Percentiles rank a stretch among this genome's conserved stretches.
These are phyloP conservation scores for Drosophila stalkeri DNA, from an alignment of 2,888 invertebrate species.

Conservation along the genomic window DNA sequence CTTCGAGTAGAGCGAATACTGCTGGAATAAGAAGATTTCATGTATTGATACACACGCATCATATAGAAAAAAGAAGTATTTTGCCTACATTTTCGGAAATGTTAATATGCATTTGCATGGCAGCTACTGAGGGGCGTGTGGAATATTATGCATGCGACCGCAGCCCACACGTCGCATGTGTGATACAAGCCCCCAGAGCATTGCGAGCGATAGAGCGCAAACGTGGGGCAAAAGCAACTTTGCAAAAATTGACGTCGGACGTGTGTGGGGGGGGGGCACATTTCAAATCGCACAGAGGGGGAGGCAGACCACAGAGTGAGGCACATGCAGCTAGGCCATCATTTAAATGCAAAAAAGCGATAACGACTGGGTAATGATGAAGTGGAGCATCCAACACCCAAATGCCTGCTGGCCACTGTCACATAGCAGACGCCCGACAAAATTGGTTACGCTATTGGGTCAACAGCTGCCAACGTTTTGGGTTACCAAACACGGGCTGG, in stretches of 20 bases:
- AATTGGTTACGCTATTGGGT: slow-evolving; percentile 73
- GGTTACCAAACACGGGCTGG: slow-evolving; percentile 23
- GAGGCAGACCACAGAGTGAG: not conserved
- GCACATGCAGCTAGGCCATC: slow-evolving; percentile 43
- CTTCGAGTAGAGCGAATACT: not conserved
- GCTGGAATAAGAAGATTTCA: not conserved
- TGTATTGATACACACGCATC: not conserved
- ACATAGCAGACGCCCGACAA: slow-evolving; percentile 54
- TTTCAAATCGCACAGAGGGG: slow-evolving; percentile 57
- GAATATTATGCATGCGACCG: slow-evolving; percentile 63
- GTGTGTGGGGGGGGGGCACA: slow-evolving; percentile 50
- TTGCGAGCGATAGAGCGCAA: slow-evolving; percentile 40
- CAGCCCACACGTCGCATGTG: slow-evolving; percentile 63
- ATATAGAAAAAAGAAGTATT: slow-evolving; percentile 65
- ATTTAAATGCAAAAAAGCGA: slow-evolving; percentile 79
- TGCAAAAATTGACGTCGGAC: slow-evolving; percentile 40
- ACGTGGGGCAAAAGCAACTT: slow-evolving; percentile 29
- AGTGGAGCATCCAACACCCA: slow-evolving; percentile 50
- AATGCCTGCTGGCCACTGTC: slow-evolving; percentile 47
- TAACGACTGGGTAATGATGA: slow-evolving; percentile 79
- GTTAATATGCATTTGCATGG: slow-evolving; percentile 70
- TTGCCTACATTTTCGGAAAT: slow-evolving; percentile 65
- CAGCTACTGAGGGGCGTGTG: slow-evolving; percentile 4
- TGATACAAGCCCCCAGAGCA: slow-evolving; percentile 64
- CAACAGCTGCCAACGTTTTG: slow-evolving; percentile 63